phyloP scores from a whole-genome alignment of 2,888 invertebrate genomes.

The Drosophila peninsularis region DNA sequence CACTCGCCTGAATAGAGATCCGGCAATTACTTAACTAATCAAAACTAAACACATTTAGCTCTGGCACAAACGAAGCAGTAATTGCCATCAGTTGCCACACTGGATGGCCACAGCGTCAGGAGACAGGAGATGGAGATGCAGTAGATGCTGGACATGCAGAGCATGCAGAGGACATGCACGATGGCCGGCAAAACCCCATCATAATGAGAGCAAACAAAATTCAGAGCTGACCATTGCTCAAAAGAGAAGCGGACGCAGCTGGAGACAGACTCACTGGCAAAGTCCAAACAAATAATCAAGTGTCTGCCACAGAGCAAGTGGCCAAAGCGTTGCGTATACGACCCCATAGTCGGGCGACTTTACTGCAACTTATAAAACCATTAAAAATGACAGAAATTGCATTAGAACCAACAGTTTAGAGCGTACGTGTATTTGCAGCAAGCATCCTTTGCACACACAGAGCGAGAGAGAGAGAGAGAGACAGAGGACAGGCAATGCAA shows the following conservation, averaged over 20 bases:
- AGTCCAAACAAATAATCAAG: slow-evolving; percentile 47
- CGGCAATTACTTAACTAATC: slow-evolving; percentile 72
- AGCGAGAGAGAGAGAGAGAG: background rate
- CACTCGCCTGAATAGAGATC: slow-evolving; percentile 22
- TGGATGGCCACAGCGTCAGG: slow-evolving; percentile 18
- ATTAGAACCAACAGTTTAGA: slow-evolving; percentile 52
- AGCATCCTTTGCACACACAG: slow-evolving; percentile 27
- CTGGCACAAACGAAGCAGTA: slow-evolving; percentile 59
- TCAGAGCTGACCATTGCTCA: slow-evolving; percentile 52
- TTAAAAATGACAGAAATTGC: slow-evolving; percentile 72
- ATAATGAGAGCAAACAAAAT: slow-evolving; percentile 65
- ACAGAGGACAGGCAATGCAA: background rate
- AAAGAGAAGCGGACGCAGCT: background rate
- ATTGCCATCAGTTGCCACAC: slow-evolving; percentile 51
- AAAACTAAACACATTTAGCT: slow-evolving; percentile 60
- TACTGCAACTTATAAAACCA: slow-evolving; percentile 73
- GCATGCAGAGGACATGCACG: background rate
- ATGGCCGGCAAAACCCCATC: slow-evolving; percentile 22
- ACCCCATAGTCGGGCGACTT: slow-evolving; percentile 16
- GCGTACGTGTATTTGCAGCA: slow-evolving; percentile 9
- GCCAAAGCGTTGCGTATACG: slow-evolving; percentile 11
- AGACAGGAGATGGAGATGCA: background rate
- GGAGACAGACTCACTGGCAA: slow-evolving; percentile 22
- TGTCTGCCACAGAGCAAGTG: slow-evolving; percentile 13
- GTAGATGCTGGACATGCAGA: slow-evolving; percentile 1